Evolutionary conservation across 2,888 invertebrate species (phyloP).

Genomic region (Thereva nobilitata): DNA sequence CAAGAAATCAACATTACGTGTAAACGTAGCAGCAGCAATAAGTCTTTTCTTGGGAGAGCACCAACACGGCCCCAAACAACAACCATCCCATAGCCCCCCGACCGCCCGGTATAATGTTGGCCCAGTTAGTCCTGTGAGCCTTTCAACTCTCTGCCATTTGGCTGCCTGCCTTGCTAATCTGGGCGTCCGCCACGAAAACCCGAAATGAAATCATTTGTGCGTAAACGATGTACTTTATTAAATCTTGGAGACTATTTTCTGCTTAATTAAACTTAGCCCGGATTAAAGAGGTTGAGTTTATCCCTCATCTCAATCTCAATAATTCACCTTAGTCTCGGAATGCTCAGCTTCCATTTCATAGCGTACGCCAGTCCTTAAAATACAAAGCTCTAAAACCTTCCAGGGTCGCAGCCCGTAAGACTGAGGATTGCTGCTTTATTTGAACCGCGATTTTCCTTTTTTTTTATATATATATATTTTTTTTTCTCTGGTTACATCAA

Average conservation of each 20-base stretch:
- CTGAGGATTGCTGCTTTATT: conserved; percentile 19
- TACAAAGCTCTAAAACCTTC: conserved; percentile 1
- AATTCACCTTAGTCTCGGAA: conserved; percentile 27
- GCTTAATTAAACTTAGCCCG: conserved; percentile 31
- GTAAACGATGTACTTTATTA: conserved; percentile 25
- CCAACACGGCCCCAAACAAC: too few relatives aligned
- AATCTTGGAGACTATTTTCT: conserved; percentile 27
- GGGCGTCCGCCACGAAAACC: too few relatives aligned
- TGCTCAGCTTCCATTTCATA: not conserved
- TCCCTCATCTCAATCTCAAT: conserved; percentile 22
- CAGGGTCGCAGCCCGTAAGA: too few relatives aligned
- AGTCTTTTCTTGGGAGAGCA: too few relatives aligned
- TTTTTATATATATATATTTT: not conserved
- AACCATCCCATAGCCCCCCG: too few relatives aligned
- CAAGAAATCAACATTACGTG: too few relatives aligned
- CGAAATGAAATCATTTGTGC: conserved; percentile 18
- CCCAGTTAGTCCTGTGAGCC: too few relatives aligned
- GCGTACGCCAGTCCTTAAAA: conserved; percentile 5
- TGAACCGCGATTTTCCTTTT: conserved; percentile 8
- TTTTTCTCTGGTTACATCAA: conserved; percentile 13
- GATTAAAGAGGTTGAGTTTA: conserved; percentile 27
- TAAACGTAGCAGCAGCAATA: too few relatives aligned
- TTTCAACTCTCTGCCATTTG: too few relatives aligned
- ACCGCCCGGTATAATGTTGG: too few relatives aligned
- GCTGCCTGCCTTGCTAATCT: too few relatives aligned